Conservation (phyloP, 92 coral and sea anemone species). For the Porites cylindrica region DNA sequence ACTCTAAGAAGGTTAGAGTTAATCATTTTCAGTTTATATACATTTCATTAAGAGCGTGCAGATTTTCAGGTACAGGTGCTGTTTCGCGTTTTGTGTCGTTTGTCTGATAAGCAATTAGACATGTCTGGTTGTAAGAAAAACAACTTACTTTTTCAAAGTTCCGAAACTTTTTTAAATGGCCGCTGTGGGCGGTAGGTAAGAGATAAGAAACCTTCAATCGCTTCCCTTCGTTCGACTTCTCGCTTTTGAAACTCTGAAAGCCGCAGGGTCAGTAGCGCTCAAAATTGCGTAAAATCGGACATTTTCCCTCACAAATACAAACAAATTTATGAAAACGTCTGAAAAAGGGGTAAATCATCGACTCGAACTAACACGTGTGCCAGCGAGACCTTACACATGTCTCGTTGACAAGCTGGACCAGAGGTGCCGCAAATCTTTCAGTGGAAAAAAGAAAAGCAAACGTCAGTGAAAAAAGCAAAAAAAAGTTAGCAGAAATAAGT, state of each 20-base stretch:
- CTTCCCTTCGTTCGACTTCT: conserved; percentile 1
- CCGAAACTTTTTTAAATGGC: conserved; percentile 36
- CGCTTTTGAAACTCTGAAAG: conserved; percentile 1
- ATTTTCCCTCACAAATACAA: background rate
- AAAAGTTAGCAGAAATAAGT: background rate
- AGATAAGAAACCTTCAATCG: conserved; percentile 16
- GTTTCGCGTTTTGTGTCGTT: background rate
- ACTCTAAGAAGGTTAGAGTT: background rate
- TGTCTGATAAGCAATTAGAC: conserved; percentile 24
- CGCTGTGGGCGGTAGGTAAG: conserved; percentile 39
- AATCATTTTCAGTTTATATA: background rate
- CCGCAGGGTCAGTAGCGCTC: background rate
- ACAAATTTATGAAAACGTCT: background rate
- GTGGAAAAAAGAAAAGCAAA: background rate
- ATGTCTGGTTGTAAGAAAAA: background rate
- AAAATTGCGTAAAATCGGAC: background rate
- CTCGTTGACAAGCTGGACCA: background rate
- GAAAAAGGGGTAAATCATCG: background rate
- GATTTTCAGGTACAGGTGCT: conserved; percentile 9
- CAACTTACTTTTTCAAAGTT: background rate
- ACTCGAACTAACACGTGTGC: conserved; percentile 10
- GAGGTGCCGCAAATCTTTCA: background rate
- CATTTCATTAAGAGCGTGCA: conserved; percentile 15
- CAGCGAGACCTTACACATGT: conserved; percentile 20
- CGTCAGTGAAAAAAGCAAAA: background rate